Evolutionary conservation across 2,797 vertebrate genomes (phyloP).

Genomic region (Rhincodon typus): DNA sequence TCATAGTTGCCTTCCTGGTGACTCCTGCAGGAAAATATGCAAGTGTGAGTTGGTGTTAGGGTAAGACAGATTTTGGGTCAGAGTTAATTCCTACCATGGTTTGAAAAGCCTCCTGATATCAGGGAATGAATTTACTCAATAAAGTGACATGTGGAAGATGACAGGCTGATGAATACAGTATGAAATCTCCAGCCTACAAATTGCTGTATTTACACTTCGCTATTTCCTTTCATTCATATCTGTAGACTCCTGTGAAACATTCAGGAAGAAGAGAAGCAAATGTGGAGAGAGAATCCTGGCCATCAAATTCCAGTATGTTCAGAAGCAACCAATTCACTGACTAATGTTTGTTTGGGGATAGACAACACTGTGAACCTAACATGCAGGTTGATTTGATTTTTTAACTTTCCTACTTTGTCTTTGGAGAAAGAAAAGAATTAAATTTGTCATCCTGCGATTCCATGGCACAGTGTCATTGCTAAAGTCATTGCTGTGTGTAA

Average conservation of each 20-base stretch:
- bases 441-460: neutral
- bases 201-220: neutral
- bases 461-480: neutral
- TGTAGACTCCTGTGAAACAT: conserved; percentile 70
- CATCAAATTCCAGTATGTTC: conserved; percentile 76
- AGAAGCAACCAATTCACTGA: neutral
- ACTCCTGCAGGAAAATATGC: neutral
- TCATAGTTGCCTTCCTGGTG: neutral
- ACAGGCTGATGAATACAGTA: neutral
- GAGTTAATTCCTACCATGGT: neutral
- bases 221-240: conserved; percentile 33
- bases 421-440: neutral
- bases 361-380: neutral
- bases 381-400: neutral
- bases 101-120: neutral
- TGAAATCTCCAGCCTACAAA: neutral
- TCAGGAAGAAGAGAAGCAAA: conserved; percentile 62
- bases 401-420: neutral
- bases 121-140: neutral
- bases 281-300: conserved; percentile 70
- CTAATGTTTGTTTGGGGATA: neutral
- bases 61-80: neutral
- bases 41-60: neutral
- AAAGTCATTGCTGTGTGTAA: neutral
- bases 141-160: neutral